Base-by-base conservation (phyloP, 2,797 vertebrate species). In the Bovichtus variegatus region DNA sequence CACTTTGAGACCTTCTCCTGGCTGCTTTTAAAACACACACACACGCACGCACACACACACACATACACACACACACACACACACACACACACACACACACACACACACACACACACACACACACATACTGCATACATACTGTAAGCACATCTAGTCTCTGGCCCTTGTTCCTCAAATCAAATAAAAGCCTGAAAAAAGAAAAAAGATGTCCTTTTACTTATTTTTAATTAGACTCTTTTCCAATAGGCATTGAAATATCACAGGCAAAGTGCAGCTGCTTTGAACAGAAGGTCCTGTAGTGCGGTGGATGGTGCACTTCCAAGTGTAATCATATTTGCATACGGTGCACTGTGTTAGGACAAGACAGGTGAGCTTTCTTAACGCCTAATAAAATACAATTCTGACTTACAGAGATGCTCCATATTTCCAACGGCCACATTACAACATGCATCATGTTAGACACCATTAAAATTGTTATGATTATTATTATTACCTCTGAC, bases 221-320 rank as follows among this genome's bases (percentile, higher is more conserved):
- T 51, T 19, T 76, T 36, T 57, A 47, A 81, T 78, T 54, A n/a
- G 25, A 38, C 55, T 72, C 10, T 41, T 54, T 59, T n/a, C 25
- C 36, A 21, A 41, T 50, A 54, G 66, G 27, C 21, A 25, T 46
- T 38, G 54, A 63, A 66, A 41, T 47, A 54, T 67, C 21, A 19
- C 15, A 38, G 79, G 69, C 68, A 70, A 27, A 41, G 46, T 58
- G 55, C 38, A 70, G 53, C 27, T 58, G 66, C 21, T 46, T 21
- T 38, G 49, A 73, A 78, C 59, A 76, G 44, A 62, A 3, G 19
- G 18, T 12, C 5, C 19, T 73, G 43, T 23, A 3, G 15, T 10
- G 53, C 55, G 51, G 68, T 19, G 44, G 34, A 78, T 38, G 49
- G 18, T 53, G 58, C 67, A 54, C n/a, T 3, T 62, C 16, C 18